Base-by-base conservation (phyloP, 2,113 vertebrate species). In the Copsychus sechellarum region DNA sequence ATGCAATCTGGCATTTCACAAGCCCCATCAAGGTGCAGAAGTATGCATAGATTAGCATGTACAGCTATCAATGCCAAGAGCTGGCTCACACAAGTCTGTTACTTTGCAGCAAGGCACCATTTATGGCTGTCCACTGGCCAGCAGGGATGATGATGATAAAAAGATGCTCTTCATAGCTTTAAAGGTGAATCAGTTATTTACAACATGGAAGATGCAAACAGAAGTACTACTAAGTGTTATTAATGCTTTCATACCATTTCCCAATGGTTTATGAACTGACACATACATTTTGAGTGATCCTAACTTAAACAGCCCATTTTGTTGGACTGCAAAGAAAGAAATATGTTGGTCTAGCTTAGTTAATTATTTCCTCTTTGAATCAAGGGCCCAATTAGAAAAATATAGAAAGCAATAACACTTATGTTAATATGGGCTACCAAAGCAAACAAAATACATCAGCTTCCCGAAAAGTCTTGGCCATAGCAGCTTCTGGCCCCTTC, bases 61-160 rank as follows among this genome's bases (percentile, higher is more conserved):
- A 28, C 40, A 42, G 78, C 43, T 36, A 50, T 12, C 11, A 31
- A 19, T 73, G 89, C 93, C 92, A 90, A 90, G 70, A 43, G 20
- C 45, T 64, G 77, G 73, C 81, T 91, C 60, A 51, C 60, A 51
- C 47, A 38, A 62, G 24, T 50, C 56, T 62, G 26, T 7, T 81
- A 69, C 88, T 71, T 71, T 86, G 67, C 51, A 93, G 73, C 14
- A 89, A 21, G 26, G 80, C 62, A 36, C 74, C 62, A 53, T 92
- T 91, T 95, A 88, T 53, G 56, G 95, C 69, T 86, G 60, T 48
- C 73, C 73, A 58, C 47, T 66, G 58, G 77, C 76, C 93, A 85
- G 58, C 1, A 0, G 16, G 33, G 65, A 71, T 67, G 85, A 88
- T n/a, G 78, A 72, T 54, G 81, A 88, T 69, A 83, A 89, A 94